Evolutionary conservation across 1,140 invertebrate genomes (phyloP), one percentile per base, ranked within the genome.

Genomic region (Polypedilum vanderplanki): DNA sequence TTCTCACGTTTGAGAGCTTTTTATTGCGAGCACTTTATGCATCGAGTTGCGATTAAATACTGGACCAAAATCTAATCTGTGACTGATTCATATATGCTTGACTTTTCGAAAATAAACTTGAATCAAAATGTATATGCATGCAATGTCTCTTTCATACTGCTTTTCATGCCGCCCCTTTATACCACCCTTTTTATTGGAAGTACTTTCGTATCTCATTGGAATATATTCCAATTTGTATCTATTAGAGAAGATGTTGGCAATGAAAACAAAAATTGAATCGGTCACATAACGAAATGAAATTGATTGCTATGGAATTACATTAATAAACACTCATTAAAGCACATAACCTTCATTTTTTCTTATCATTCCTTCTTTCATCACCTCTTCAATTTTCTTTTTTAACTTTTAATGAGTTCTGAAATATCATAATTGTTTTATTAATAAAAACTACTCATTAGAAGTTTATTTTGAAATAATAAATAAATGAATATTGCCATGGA

Each of bases 61-160:
- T 57, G 46, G 46, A 57, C 46, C 46, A 57, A 57, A 57, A 57
- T 57, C n/a, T 57, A 57, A 57, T 57, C 46, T 57, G 12, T 57
- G 46, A 57, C 46, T 57, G 46, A 57, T 57, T 57, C 46, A 57
- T 57, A 57, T 57, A 57, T 12, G 46, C 15, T 33, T 33, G 24
- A 33, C 1, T 33, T 33, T 57, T 57, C 46, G 46, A 57, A 57
- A 57, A 57, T 57, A 12, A 15, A 57, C 12, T n/a, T 57, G 46
- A n/a, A n/a, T n/a, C n/a, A n/a, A n/a, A n/a, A n/a, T n/a, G n/a
- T n/a, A n/a, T n/a, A n/a, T 57, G 46, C 46, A 57, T 57, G 46
- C 46, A 57, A 46, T 46, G 9, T 12, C 40, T 41, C 10, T 41
- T 41, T 46, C 46, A 57, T 57, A 57, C 46, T 57, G 46, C 46